Evolutionary conservation across 2,113 vertebrate genomes (phyloP), one percentile per base, ranked within the genome.

Genomic region (Gasterosteus aculeatus): DNA sequence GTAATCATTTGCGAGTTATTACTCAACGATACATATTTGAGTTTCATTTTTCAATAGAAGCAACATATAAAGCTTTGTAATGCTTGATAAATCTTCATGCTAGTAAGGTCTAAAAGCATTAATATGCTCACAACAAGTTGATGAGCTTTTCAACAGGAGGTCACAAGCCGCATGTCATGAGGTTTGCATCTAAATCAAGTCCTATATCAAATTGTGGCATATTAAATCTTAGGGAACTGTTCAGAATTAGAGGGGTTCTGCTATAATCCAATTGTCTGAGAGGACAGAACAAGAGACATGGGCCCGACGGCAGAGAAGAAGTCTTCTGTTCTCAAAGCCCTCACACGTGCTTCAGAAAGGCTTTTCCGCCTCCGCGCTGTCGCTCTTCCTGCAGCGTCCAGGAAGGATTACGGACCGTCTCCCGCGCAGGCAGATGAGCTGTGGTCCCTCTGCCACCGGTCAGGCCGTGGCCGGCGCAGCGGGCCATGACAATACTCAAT

Each of bases 151-250:
- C 69, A 69, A 75, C 80, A 62, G 72, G 46, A 83, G 76, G 91
- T 93, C 93, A 93, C 92, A 92, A 93, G 93, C 75, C 44, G 44
- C 69, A 75, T 90, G 93, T 94, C 94, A 93, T 91, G 92, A 89
- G 93, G 61, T 88, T 92, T 87, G 85, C 78, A 93, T 93, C 89
- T 92, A 89, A 92, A 94, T 93, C 89, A 92, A 92, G 81, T 91
- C 83, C 85, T 88, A 87, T 89, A 92, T 92, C 87, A 92, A 90
- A 94, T 94, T 94, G 80, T 75, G 49, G 76, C 89, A 92, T 93
- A 90, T 94, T 93, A 91, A 93, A 93, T 94, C 91, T 93, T 86
- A 83, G 87, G 77, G 89, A 88, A 82, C 79, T 76, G 80, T 84
- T 84, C 69, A 85, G 87, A 88, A 88, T 89, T 84, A 80, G 78